Evolutionary conservation across 2,888 invertebrate species (phyloP).

Genomic region (Formica aserva): DNA sequence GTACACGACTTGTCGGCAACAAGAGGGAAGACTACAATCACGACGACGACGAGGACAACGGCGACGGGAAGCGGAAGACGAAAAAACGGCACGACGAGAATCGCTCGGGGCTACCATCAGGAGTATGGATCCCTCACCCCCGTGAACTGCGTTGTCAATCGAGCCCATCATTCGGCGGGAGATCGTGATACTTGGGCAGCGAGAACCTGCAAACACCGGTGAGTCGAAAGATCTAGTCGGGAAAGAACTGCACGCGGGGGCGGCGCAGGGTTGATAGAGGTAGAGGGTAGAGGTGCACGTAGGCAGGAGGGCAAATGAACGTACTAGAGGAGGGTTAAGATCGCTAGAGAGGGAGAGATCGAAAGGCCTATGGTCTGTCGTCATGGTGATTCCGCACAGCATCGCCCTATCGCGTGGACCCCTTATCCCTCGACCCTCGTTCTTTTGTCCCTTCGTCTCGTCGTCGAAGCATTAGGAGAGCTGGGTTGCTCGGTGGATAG

Average conservation of each 20-base stretch:
- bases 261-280: constrained; percentile 1
- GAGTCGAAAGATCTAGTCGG: constrained; percentile 63
- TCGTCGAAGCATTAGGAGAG: not conserved
- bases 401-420: constrained; percentile 62
- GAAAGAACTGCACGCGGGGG: constrained; percentile 49
- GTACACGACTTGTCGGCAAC: not conserved
- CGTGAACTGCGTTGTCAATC: constrained; percentile 26
- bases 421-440: constrained; percentile 44
- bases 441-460: not conserved
- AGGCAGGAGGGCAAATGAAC: constrained; percentile 49
- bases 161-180: constrained; percentile 34
- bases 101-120: not conserved
- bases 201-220: constrained; percentile 72
- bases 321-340: constrained; percentile 44
- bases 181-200: constrained; percentile 50
- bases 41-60: constrained; percentile 25
- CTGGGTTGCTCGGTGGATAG: not conserved
- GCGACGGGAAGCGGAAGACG: constrained; percentile 1
- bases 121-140: constrained; percentile 26
- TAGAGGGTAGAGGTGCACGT: constrained; percentile 26
- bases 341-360: constrained; percentile 71
- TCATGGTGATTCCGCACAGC: constrained; percentile 79
- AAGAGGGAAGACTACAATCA: not conserved
- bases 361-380: constrained; percentile 79
- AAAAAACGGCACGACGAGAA: constrained; percentile 4